phyloP scores from a whole-genome alignment of 2,888 invertebrate genomes.

The Phortica okadai region DNA sequence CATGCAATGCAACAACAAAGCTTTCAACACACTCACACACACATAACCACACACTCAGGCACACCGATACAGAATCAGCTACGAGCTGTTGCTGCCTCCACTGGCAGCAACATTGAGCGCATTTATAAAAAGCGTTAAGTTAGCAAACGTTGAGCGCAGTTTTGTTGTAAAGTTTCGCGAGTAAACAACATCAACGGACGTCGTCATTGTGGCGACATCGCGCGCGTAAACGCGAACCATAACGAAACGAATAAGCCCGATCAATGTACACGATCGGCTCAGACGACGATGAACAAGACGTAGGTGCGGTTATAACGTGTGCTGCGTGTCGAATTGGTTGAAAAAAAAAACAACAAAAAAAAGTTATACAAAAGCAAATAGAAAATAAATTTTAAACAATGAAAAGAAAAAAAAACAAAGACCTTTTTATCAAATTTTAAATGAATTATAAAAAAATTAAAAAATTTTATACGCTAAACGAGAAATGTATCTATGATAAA shows the following conservation, averaged over 20 bases:
- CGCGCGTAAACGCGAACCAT: conserved; percentile 6
- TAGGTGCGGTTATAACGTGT: conserved; percentile 28
- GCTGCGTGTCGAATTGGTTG: conserved; percentile 16
- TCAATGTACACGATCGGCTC: conserved; percentile 19
- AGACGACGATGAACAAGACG: conserved; percentile 29
- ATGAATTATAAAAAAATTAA: conserved; percentile 6
- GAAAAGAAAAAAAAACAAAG: conserved; percentile 29
- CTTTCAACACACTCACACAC: conserved; percentile 19
- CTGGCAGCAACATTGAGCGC: background rate
- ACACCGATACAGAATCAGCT: conserved; percentile 24
- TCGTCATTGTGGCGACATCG: background rate
- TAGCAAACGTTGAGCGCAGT: conserved; percentile 67
- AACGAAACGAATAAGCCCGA: conserved; percentile 33
- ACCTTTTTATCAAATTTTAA: conserved; percentile 5
- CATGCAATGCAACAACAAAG: conserved; percentile 15
- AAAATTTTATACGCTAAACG: background rate
- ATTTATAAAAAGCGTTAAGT: conserved; percentile 65
- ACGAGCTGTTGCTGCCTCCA: conserved; percentile 44
- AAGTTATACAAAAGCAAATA: conserved; percentile 10
- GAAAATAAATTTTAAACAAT: conserved; percentile 17
- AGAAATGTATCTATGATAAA: background rate
- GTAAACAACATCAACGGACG: conserved; percentile 51
- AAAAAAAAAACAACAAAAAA: conserved; percentile 35
- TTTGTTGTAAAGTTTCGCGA: conserved; percentile 63
- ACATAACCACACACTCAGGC: conserved; percentile 29